Evolutionary conservation across 64 coral and sea anemone species (phyloP).

Genomic region (Montipora cactus): DNA sequence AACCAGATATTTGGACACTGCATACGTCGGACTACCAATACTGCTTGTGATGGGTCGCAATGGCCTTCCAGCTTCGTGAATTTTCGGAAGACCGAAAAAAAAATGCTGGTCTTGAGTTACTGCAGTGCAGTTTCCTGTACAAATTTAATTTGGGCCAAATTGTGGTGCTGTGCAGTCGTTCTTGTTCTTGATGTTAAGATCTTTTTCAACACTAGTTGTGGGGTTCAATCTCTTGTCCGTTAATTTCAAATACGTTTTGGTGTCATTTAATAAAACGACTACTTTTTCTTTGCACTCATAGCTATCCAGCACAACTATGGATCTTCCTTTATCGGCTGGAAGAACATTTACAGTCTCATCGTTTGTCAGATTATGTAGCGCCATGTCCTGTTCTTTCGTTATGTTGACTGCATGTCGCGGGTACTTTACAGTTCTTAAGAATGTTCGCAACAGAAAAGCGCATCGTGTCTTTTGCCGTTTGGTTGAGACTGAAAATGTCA

Average conservation of each 20-base stretch:
- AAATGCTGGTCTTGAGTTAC: neutral
- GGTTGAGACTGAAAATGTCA: neutral
- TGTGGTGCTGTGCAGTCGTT: neutral
- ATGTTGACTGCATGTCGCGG: neutral
- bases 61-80: neutral
- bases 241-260: conserved; percentile 12
- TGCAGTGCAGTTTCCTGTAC: neutral
- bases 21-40: neutral
- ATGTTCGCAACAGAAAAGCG: neutral
- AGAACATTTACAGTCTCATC: neutral
- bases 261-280: too few relatives aligned
- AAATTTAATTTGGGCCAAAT: neutral
- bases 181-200: neutral
- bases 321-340: conserved; percentile 47
- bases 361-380: neutral
- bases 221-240: conserved; percentile 1
- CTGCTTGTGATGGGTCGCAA: neutral
- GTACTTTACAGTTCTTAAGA: neutral
- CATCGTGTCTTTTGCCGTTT: neutral
- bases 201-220: neutral
- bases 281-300: conserved; percentile 4
- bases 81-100: neutral
- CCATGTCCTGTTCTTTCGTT: neutral
- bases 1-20: neutral
- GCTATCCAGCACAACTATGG: conserved; percentile 16